A percentile compares a stretch with the other conserved stretches of the same genome.
phyloP scores from a whole-genome alignment of 2,888 invertebrate genomes.

The Slavum lentiscoides region DNA sequence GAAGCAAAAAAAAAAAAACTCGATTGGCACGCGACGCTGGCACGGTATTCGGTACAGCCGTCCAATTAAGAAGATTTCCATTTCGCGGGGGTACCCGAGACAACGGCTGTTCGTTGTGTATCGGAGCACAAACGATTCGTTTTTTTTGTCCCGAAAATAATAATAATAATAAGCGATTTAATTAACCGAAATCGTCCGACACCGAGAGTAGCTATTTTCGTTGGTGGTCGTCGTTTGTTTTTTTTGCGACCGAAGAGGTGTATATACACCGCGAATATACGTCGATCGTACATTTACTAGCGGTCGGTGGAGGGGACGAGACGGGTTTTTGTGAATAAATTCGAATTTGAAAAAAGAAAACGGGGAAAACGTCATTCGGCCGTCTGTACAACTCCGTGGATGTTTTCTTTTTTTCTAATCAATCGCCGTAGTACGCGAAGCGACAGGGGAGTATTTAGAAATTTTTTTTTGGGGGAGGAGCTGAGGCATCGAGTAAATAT shows the following conservation, averaged over 20 bases:
- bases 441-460: no score
- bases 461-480: no score
- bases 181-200: conserved; percentile 12
- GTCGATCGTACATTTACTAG: background rate
- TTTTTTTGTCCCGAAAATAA: conserved; percentile 44
- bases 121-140: background rate
- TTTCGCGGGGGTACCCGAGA: background rate
- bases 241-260: no score
- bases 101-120: conserved; percentile 29
- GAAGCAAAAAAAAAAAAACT: background rate
- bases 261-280: background rate
- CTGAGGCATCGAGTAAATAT: no score
- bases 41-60: background rate
- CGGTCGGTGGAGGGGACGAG: no score
- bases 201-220: conserved; percentile 9
- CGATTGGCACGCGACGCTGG: conserved; percentile 31
- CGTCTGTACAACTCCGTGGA: no score
- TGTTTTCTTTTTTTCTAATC: no score
- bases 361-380: no score
- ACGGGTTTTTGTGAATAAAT: no score
- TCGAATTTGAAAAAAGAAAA: no score
- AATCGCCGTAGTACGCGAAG: no score
- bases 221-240: background rate
- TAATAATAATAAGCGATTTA: conserved; percentile 2
- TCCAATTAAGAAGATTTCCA: conserved; percentile 42